Evolutionary conservation across 2,888 invertebrate genomes (phyloP), one percentile per base, ranked within the genome.

Genomic region (Melanostoma scalare): DNA sequence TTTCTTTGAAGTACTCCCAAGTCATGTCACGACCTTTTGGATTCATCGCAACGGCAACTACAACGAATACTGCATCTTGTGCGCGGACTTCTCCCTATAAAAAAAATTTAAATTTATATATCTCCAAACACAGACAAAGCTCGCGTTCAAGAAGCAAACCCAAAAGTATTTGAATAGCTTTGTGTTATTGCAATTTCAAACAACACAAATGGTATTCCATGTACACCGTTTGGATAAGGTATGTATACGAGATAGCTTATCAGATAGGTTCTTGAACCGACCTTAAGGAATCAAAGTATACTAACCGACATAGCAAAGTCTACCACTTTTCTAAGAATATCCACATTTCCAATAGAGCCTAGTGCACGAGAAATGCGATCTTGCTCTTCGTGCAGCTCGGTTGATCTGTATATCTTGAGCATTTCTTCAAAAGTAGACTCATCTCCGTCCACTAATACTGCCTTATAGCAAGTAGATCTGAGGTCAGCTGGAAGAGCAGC

Each of bases 311-410:
- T 94, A 4, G 96, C 94, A 90, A 97, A 97, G 73, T 96, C 93
- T 31, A 97, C 93, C 53, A 97, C 96, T 87, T 94, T 94, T 60
- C 93, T 92, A 76, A 98, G 92, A 74, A 97, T 92, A 33, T 92
- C 92, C 9, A 94, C 93, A 90, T 97, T 94, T 84, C 93, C 93
- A 69, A 96, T 94, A 50, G 96, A 94, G 42, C 98, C 98, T 71
- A 98, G 93, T 4, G 97, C 94, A 78, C 96, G 93, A 75, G 96
- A 94, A 88, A 99, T 96, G 88, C 98, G 94, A 90, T 97, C 96
- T 91, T 97, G 97, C 91, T 99, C 98, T 91, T 98, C 98, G 88
- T 97, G 96, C 86, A 98, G 92, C 92, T 98, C 98, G 4, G 96
- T 94, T 58, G 95, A 94, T 86, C 96, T 94, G 92, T 98, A 97